Evolutionary conservation across 1,140 invertebrate genomes (phyloP), one percentile per base, ranked within the genome.

Genomic region (Drosophila pachea): DNA sequence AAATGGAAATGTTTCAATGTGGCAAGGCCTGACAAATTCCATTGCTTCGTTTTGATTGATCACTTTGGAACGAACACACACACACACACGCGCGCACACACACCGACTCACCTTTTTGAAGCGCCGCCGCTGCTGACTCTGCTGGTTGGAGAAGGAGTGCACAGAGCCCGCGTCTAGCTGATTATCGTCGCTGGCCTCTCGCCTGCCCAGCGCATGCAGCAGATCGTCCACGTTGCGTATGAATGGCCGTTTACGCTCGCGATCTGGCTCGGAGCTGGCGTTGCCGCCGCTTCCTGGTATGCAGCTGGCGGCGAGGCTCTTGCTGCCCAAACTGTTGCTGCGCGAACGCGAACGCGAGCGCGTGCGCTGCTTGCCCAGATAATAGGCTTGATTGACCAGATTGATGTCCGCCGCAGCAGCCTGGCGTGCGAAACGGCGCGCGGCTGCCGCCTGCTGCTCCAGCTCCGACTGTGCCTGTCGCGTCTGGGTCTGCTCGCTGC

Each of bases 221-320:
- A 89, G 53, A 73, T 89, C 87, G 43, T 88, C 87, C 38, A 88
- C 82, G 59, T 89, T 89, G 12, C 82, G 84, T 66, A 88, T 89
- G 22, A 73, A 88, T 6, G 72, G 75, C 12, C 77, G 60, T 33
- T 78, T 76, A 0, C 58, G 53, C 2, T 74, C 40, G 7, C 59
- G 47, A 16, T 60, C 54, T n/a, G 43, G 45, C 5, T 67, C 73
- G 8, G 14, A 31, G 22, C 55, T 55, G 11, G 50, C 55, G 0
- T 36, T 49, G 5, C 68, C 54, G 7, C 73, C 65, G n/a, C 69
- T 62, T 31, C 66, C 55, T n/a, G 75, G 73, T 11, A 76, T 76
- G 68, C 78, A 87, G 45, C 83, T 79, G 50, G 65, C 64, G 50
- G 65, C 64, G 3, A 81, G 55, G 49, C 75, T 82, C 49, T 72